phyloP scores from a whole-genome alignment of 2,888 invertebrate genomes.

The Ditula angustiorana region DNA sequence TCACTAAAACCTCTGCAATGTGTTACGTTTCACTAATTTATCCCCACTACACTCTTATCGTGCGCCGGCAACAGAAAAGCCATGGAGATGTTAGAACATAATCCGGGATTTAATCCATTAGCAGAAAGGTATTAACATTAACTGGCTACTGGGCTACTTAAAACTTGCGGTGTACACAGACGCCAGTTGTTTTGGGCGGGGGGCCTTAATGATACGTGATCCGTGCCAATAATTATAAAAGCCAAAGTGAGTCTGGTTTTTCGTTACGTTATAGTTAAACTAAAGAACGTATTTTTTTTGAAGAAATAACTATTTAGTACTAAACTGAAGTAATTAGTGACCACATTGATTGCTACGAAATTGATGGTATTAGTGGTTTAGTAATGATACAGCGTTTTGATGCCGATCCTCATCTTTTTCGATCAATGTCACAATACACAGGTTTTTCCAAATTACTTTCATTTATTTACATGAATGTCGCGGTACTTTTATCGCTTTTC shows the following conservation, averaged over 20 bases:
- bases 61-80: background rate
- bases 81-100: slow-evolving; percentile 13
- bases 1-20: background rate
- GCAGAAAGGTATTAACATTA: slow-evolving; percentile 19
- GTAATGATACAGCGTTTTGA: no score
- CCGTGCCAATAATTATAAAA: background rate
- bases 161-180: slow-evolving; percentile 2
- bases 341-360: no score
- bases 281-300: no score
- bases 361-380: no score
- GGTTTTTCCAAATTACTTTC: no score
- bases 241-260: background rate
- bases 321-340: no score
- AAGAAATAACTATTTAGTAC: no score
- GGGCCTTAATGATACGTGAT: background rate
- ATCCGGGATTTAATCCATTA: slow-evolving; percentile 27
- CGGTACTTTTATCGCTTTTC: no score
- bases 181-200: background rate
- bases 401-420: no score
- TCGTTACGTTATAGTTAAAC: no score
- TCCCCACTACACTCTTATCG: slow-evolving; percentile 8
- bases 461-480: no score
- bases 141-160: slow-evolving; percentile 1
- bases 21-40: slow-evolving; percentile 4
- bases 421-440: no score